Percentiles rank a stretch among this genome's conserved stretches.
Evolutionary conservation across 2,113 vertebrate genomes (phyloP).

Genomic region (Eudyptes chrysolophus): DNA sequence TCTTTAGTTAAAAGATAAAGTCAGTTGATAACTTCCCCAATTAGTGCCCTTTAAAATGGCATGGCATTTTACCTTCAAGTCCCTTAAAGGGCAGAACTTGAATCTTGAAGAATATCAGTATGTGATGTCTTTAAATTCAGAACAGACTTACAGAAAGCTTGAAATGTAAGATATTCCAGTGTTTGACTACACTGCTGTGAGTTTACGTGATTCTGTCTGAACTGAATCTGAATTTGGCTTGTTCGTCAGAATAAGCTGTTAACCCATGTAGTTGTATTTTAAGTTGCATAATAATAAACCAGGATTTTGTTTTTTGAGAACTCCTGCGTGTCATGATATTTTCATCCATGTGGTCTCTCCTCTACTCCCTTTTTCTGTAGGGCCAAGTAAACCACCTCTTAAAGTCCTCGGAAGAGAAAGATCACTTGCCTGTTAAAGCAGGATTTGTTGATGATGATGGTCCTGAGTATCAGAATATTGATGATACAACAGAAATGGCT

Average conservation of each 20-base stretch:
- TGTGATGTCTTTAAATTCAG: background rate
- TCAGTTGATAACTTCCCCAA: background rate
- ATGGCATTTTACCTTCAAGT: background rate
- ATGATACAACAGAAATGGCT: slow-evolving; percentile 20
- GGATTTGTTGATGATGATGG: slow-evolving; percentile 3
- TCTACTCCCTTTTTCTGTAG: slow-evolving; percentile 65
- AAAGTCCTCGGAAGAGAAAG: slow-evolving; percentile 71
- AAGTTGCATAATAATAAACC: background rate
- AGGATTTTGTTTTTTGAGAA: background rate
- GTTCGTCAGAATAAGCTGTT: background rate
- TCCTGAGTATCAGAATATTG: slow-evolving; percentile 7
- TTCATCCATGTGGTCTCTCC: background rate
- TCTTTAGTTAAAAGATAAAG: background rate
- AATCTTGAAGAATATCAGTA: background rate
- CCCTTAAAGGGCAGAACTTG: background rate
- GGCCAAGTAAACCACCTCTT: slow-evolving; percentile 86
- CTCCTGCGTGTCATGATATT: background rate
- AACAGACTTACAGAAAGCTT: background rate
- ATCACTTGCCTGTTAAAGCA: slow-evolving; percentile 35
- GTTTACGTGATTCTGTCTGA: background rate
- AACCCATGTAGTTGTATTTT: background rate
- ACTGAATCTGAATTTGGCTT: background rate
- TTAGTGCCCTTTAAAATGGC: background rate
- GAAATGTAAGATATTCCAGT: background rate
- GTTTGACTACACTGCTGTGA: background rate